These are phyloP conservation scores for Drosophila takahashii DNA, from an alignment of 1,140 invertebrate species.

Conservation along the genomic window DNA sequence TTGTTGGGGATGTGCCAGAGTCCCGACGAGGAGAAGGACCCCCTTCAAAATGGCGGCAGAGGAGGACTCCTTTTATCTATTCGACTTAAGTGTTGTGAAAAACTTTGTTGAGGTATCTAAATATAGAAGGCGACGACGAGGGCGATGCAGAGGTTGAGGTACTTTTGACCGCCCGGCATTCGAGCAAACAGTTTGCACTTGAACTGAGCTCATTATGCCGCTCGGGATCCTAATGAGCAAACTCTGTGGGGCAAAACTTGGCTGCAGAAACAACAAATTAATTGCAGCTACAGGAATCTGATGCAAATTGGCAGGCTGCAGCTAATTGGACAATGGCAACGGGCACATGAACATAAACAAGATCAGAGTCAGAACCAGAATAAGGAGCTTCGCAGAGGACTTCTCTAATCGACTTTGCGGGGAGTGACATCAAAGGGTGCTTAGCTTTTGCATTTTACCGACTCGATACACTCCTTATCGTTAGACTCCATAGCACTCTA, in stretches of 20 bases:
- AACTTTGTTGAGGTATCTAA: slow-evolving; percentile 69
- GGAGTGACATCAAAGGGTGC: not conserved
- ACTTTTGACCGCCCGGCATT: slow-evolving; percentile 35
- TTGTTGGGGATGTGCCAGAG: not conserved
- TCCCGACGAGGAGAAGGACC: not conserved
- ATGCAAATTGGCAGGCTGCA: slow-evolving; percentile 31
- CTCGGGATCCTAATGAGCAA: slow-evolving; percentile 21
- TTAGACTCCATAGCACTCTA: slow-evolving; percentile 23
- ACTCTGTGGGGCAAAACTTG: slow-evolving; percentile 17
- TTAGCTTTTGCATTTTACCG: slow-evolving; percentile 14
- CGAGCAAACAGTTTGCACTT: slow-evolving; percentile 43
- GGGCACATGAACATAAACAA: not conserved
- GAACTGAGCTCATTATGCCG: slow-evolving; percentile 23
- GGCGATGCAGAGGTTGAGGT: slow-evolving; percentile 6
- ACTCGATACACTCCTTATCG: slow-evolving; percentile 5
- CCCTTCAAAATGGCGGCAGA: not conserved
- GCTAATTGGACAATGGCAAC: slow-evolving; percentile 46
- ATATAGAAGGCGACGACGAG: slow-evolving; percentile 44
- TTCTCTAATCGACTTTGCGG: slow-evolving; percentile 15
- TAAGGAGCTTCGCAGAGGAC: not conserved
- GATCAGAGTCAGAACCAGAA: not conserved
- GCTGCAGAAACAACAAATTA: slow-evolving; percentile 24
- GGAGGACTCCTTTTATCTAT: slow-evolving; percentile 55
- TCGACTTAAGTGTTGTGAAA: slow-evolving; percentile 71
- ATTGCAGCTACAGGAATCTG: slow-evolving; percentile 22